phyloP scores from a whole-genome alignment of 2,797 vertebrate genomes.

The Hydrolagus colliei region DNA sequence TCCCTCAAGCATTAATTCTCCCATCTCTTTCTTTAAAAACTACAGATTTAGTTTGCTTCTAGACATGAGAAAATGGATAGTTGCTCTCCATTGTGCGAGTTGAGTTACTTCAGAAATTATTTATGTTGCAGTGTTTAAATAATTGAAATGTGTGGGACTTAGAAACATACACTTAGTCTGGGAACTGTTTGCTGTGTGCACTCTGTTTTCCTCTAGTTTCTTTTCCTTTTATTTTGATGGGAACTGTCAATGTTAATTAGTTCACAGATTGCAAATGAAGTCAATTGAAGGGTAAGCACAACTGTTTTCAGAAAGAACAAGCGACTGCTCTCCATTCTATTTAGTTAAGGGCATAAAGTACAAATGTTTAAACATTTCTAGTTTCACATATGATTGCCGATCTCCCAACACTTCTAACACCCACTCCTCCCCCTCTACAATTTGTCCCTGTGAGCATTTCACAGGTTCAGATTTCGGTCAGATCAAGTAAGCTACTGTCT shows the following conservation, averaged over 20 bases:
- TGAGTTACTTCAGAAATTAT: constrained; percentile 51
- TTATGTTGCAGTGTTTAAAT: constrained; percentile 51
- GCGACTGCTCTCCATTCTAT: not conserved
- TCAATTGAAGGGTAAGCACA: not conserved
- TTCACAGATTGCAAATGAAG: not conserved
- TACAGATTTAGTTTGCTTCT: too few relatives aligned
- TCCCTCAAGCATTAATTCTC: not conserved
- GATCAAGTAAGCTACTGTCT: constrained; percentile 61
- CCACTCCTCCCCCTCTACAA: too few relatives aligned
- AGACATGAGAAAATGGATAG: constrained; percentile 8
- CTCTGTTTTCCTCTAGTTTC: not conserved
- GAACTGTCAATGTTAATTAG: not conserved
- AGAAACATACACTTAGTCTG: not conserved
- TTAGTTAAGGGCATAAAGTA: not conserved
- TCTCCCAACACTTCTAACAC: too few relatives aligned
- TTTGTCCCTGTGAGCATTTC: not conserved
- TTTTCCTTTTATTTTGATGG: not conserved
- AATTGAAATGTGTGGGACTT: constrained; percentile 40
- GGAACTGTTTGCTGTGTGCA: not conserved
- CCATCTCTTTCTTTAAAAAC: not conserved
- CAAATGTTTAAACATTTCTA: too few relatives aligned
- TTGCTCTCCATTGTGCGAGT: constrained; percentile 25
- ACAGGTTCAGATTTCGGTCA: constrained; percentile 61
- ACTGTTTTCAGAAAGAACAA: not conserved
- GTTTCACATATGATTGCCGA: too few relatives aligned